phyloP scores from a whole-genome alignment of 1,140 invertebrate genomes.

The Rhagoletis zephyria region DNA sequence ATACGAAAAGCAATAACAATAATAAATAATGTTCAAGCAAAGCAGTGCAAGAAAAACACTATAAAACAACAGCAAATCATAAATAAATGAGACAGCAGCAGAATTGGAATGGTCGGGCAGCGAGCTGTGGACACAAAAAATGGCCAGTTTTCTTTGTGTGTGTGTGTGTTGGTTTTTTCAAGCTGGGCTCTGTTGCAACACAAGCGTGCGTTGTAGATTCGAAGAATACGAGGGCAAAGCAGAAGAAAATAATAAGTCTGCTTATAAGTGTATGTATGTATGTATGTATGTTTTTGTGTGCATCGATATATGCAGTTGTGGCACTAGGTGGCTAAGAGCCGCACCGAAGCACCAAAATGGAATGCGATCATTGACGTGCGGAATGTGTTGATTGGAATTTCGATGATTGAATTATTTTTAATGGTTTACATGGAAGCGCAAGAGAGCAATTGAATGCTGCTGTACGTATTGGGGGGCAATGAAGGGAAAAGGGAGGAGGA shows the following conservation, averaged over 20 bases:
- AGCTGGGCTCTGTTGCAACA: not conserved
- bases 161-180: not conserved
- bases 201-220: not conserved
- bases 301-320: not conserved
- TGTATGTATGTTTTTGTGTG: not conserved
- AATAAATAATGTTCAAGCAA: conserved; percentile 19
- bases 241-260: conserved; percentile 34
- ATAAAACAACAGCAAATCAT: conserved; percentile 50
- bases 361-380: conserved; percentile 58
- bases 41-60: not conserved
- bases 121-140: not conserved
- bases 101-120: conserved; percentile 36
- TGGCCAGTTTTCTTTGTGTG: not conserved
- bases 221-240: not conserved
- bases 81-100: conserved; percentile 49
- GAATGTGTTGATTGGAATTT: conserved; percentile 59
- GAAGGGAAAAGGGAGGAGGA: not conserved
- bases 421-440: conserved; percentile 51
- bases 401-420: conserved; percentile 55
- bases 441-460: not conserved
- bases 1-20: conserved; percentile 40
- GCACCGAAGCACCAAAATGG: conserved; percentile 52
- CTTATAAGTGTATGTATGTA: not conserved
- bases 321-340: not conserved
- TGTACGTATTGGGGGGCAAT: not conserved